Evolutionary conservation across 2,888 invertebrate species (phyloP), one percentile per base, ranked within the genome.

Genomic region (Galerucella nymphaeae): DNA sequence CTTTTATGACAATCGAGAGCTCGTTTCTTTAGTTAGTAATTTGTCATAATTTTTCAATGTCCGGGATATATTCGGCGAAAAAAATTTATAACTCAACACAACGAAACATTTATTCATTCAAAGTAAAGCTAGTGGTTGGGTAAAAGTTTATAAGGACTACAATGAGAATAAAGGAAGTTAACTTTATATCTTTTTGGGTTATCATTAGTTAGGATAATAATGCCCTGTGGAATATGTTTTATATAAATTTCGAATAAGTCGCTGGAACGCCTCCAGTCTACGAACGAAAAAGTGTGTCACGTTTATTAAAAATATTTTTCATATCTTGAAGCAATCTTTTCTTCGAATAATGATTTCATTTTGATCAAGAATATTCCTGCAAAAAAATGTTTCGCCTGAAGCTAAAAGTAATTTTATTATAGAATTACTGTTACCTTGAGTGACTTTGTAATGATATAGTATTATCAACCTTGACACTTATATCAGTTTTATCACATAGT

Each of bases 391-490:
- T 8, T 16, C 5, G 50, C 5, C 8, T 18, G 8, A 53, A 53
- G 1, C 10, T 5, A 14, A 48, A 14, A 14, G 18, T 53, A 16
- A 18, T 18, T 16, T 6, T 57, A 10, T 18, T 16, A 14, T 57
- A 10, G 18, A 20, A 57, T 14, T 23, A 57, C 57, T 11, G 16
- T 59, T 38, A 59, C 38, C 38, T 59, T 30, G 30, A 16, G 14
- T 59, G 59, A 59, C 59, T n/a, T 59, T 38, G 1, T 38, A 13
- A 55, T 45, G 38, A 30, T 41, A 42, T 62, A 62, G 41, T 62
- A 42, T 16, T 42, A 16, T 13, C 42, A 13, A 42, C 42, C 42
- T 42, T 62, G 42, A 38, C 30, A 16, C 61, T 61, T 38, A 41
- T 61, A 61, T 61, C 41, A 61, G n/a, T 13, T 58, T 58, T 30